Conservation (phyloP, 30 jellyfish, hydroid and myxozoan species). For the Calvadosia cruxmelitensis region DNA sequence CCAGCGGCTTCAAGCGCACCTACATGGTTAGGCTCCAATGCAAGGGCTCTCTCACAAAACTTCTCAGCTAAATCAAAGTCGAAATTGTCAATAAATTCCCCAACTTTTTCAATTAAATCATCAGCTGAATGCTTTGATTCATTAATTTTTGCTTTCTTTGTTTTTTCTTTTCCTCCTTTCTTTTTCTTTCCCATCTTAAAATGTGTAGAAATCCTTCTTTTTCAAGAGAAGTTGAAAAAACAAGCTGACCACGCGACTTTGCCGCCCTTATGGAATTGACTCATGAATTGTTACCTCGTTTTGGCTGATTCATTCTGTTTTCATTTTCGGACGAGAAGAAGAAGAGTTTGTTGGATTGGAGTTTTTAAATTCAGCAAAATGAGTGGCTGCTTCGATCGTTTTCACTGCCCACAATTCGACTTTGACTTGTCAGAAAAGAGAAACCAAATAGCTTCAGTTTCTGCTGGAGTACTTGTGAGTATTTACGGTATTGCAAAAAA, state of each 20-base stretch:
- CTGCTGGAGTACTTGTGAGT: slow-evolving; percentile 81
- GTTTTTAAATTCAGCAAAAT: slow-evolving; percentile 7
- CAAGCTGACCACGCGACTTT: too few relatives aligned
- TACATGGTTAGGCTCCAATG: slow-evolving; percentile 44
- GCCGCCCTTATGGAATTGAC: too few relatives aligned
- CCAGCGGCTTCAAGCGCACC: slow-evolving; percentile 61
- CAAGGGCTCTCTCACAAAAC: slow-evolving; percentile 81
- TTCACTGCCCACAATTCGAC: slow-evolving; percentile 74
- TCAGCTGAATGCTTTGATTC: slow-evolving; percentile 46
- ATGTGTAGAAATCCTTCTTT: too few relatives aligned
- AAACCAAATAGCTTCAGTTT: slow-evolving; percentile 73
- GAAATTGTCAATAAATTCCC: slow-evolving; percentile 61
- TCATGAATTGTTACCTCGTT: too few relatives aligned
- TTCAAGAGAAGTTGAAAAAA: too few relatives aligned
- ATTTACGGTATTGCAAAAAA: neutral
- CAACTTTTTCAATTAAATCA: slow-evolving; percentile 50
- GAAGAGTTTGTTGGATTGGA: neutral
- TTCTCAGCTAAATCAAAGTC: slow-evolving; percentile 71
- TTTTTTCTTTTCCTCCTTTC: neutral
- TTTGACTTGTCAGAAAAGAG: slow-evolving; percentile 82
- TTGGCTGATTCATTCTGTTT: slow-evolving; percentile 7
- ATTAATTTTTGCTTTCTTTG: slow-evolving; percentile 5
- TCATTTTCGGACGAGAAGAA: neutral
- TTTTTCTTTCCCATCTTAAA: too few relatives aligned
- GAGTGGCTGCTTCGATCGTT: slow-evolving; percentile 95